A percentile compares a stretch with the other conserved stretches of the same genome.
Conservation (phyloP, 64 coral and sea anemone genomes). For the Stichodactyla mertensii region DNA sequence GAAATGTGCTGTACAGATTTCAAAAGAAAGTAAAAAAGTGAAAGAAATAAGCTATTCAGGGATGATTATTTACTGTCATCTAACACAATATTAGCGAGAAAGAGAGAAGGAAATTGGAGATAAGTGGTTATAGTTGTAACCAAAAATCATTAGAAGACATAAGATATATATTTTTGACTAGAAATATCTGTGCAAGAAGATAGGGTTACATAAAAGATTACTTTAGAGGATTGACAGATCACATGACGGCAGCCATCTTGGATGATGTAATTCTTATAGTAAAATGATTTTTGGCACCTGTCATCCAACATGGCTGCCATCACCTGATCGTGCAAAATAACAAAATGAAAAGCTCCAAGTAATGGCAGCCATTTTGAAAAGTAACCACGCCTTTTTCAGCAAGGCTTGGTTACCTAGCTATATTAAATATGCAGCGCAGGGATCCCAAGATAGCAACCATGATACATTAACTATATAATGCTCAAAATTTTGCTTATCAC, state of each 20-base stretch:
- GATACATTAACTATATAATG: not conserved
- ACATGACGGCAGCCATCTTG: too few relatives aligned
- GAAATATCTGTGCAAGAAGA: not conserved
- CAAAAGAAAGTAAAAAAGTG: not conserved
- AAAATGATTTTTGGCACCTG: too few relatives aligned
- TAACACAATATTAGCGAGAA: too few relatives aligned
- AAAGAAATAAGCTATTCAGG: not conserved
- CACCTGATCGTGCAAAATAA: too few relatives aligned
- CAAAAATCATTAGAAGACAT: not conserved
- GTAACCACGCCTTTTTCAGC: not conserved
- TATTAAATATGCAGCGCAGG: not conserved
- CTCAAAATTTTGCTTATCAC: not conserved
- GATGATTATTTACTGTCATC: not conserved
- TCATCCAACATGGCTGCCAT: too few relatives aligned
- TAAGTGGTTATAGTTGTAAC: not conserved
- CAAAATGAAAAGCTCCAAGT: not conserved
- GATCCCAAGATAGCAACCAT: not conserved
- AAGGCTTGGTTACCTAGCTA: not conserved
- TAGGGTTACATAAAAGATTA: not conserved
- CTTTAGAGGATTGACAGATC: too few relatives aligned
- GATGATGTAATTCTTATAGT: too few relatives aligned
- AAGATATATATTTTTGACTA: constrained; percentile 3
- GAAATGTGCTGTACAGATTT: not conserved
- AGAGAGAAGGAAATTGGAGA: not conserved
- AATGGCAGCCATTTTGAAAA: not conserved